Conservation (phyloP, 2,797 vertebrate species). For the Hylomyscus alleni region DNA sequence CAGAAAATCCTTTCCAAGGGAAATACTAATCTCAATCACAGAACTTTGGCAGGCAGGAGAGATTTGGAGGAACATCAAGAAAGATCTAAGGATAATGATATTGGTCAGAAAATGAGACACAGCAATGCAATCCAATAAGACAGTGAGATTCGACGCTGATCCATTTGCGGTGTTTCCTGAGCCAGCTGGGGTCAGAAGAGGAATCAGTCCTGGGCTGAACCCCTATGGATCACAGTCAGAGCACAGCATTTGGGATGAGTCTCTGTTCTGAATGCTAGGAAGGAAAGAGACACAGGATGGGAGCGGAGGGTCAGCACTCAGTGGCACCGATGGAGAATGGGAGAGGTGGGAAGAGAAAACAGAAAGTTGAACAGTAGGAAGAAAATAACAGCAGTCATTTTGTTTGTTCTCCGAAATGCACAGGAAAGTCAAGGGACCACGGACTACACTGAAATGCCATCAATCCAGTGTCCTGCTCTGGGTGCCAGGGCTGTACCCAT, state of each 20-base stretch:
- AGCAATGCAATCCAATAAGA: slow-evolving; percentile 33
- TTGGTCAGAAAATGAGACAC: slow-evolving; percentile 75
- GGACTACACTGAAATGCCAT: too few relatives aligned
- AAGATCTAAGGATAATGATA: slow-evolving; percentile 73
- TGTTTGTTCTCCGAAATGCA: too few relatives aligned
- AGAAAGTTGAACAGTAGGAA: neutral
- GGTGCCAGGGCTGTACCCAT: neutral
- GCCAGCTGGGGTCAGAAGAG: neutral
- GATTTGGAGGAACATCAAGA: slow-evolving; percentile 81
- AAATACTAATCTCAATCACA: slow-evolving; percentile 70
- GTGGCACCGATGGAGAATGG: rapidly evolving
- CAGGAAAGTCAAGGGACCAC: neutral
- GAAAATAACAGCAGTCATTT: neutral
- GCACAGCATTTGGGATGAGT: neutral
- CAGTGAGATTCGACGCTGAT: slow-evolving; percentile 12
- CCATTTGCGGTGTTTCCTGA: slow-evolving; percentile 34
- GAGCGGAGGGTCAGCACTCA: neutral
- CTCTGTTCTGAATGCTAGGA: neutral
- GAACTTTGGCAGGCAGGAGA: slow-evolving; percentile 66
- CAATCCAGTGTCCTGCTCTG: neutral
- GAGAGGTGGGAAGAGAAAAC: neutral
- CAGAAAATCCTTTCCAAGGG: slow-evolving; percentile 67
- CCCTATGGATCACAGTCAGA: neutral
- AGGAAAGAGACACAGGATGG: neutral
- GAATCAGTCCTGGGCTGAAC: neutral